Percentiles rank a stretch among this genome's conserved stretches.
Evolutionary conservation across 2,888 invertebrate genomes (phyloP).

Genomic region (Magallana nippona): DNA sequence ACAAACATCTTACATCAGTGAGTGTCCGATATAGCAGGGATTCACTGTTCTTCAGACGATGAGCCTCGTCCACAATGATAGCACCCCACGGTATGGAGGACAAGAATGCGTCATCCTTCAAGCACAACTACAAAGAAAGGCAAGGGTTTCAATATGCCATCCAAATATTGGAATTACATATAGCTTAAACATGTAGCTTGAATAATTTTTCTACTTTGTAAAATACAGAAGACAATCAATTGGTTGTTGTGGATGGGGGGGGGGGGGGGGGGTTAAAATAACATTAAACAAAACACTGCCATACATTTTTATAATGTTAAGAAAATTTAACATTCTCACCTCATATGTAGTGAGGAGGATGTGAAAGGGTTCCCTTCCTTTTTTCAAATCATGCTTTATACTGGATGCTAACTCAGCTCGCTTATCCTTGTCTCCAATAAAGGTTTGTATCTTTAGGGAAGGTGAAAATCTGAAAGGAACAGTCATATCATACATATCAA

Average conservation of each 20-base stretch:
- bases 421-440: constrained; percentile 78
- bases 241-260: too few species aligned
- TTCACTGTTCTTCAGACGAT: constrained; percentile 78
- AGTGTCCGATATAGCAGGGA: constrained; percentile 77
- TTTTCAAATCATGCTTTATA: constrained; percentile 60
- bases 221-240: too few species aligned
- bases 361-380: constrained; percentile 65
- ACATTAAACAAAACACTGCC: too few species aligned
- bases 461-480: constrained; percentile 77
- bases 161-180: too few species aligned
- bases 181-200: too few species aligned
- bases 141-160: constrained; percentile 13
- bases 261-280: too few species aligned
- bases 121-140: constrained; percentile 67
- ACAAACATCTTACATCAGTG: constrained; percentile 61
- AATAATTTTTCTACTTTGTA: too few species aligned
- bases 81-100: constrained; percentile 68
- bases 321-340: constrained; percentile 60
- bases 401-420: constrained; percentile 67
- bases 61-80: constrained; percentile 78
- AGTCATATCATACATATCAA: background rate
- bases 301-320: background rate
- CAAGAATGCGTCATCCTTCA: constrained; percentile 74
- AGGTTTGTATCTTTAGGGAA: constrained; percentile 67
- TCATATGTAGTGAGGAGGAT: constrained; percentile 80